Conservation (phyloP, 2,888 invertebrate species). For the Chirona hameri region DNA sequence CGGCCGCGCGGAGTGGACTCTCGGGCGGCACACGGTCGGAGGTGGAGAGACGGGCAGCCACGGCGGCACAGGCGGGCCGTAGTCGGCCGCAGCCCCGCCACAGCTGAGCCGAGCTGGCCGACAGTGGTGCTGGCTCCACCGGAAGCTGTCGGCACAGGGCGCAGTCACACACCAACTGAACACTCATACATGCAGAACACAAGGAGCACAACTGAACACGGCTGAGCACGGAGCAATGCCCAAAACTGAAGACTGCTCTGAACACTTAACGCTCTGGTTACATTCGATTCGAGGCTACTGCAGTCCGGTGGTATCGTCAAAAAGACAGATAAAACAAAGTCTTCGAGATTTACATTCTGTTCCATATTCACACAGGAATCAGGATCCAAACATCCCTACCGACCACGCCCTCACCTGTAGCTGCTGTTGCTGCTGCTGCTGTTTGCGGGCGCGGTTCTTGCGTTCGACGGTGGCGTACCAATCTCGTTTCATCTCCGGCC, state of each 20-base stretch:
- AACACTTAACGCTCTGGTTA: too few relatives aligned
- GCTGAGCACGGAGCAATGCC: too few relatives aligned
- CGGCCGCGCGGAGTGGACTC: neutral
- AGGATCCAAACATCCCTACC: too few relatives aligned
- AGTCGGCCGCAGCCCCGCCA: neutral
- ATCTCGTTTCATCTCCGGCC: neutral
- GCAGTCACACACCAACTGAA: neutral
- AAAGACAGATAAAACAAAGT: too few relatives aligned
- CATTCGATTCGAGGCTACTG: too few relatives aligned
- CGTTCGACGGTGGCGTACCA: constrained; percentile 12
- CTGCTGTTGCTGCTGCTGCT: constrained; percentile 1
- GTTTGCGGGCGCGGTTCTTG: neutral
- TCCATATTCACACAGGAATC: too few relatives aligned
- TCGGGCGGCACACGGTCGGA: neutral
- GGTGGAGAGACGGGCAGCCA: neutral
- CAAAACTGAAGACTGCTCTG: too few relatives aligned
- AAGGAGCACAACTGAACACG: too few relatives aligned
- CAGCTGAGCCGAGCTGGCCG: neutral
- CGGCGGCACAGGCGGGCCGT: neutral
- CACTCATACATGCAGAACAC: too few relatives aligned
- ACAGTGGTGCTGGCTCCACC: neutral
- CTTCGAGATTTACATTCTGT: too few relatives aligned
- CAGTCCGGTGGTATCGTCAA: too few relatives aligned
- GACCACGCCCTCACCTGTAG: neutral
- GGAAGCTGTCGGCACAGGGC: neutral